These are phyloP conservation scores for Gasteruption jaculator DNA, from an alignment of 2,888 invertebrate genomes.

Conservation along the genomic window DNA sequence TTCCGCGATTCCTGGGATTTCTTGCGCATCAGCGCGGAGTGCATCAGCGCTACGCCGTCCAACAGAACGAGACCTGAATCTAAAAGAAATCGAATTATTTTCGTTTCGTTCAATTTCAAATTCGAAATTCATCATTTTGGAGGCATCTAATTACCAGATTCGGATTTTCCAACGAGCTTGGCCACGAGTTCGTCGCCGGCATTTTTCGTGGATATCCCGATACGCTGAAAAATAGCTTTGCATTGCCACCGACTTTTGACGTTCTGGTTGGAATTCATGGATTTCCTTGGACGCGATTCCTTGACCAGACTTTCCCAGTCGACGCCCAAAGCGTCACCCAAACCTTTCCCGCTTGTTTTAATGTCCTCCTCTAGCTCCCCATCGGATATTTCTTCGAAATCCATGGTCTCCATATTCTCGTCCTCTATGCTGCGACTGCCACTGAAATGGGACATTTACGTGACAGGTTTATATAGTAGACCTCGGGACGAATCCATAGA, in stretches of 20 bases:
- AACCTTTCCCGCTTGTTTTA: conserved; percentile 62
- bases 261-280: conserved; percentile 44
- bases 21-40: conserved; percentile 39
- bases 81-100: too few species aligned
- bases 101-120: too few species aligned
- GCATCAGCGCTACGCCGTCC: conserved; percentile 43
- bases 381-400: conserved; percentile 88
- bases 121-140: too few species aligned
- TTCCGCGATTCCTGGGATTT: too few species aligned
- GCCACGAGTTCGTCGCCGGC: conserved; percentile 65
- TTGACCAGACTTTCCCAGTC: conserved; percentile 90
- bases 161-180: conserved; percentile 44
- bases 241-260: conserved; percentile 79
- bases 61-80: too few species aligned
- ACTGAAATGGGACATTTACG: too few species aligned
- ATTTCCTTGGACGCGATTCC: conserved; percentile 62
- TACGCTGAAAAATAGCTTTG: conserved; percentile 71
- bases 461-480: too few species aligned
- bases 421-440: conserved; percentile 62
- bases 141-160: conserved; percentile 23
- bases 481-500: too few species aligned
- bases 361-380: conserved; percentile 81
- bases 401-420: conserved; percentile 69
- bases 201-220: conserved; percentile 76
- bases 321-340: conserved; percentile 91